Base-by-base conservation (phyloP, 2,888 invertebrate species). In the Drosophila emarginata region DNA sequence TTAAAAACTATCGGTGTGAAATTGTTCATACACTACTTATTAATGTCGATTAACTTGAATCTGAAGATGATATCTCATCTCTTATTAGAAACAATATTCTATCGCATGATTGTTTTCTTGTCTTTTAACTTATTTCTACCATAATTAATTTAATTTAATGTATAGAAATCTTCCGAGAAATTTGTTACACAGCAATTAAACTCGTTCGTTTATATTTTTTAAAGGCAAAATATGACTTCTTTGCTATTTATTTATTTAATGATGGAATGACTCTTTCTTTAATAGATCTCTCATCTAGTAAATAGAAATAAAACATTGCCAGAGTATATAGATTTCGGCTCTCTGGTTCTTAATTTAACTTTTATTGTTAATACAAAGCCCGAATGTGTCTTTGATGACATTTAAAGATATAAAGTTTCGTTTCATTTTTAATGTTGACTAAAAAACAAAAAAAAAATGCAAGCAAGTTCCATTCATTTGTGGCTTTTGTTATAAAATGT, bases 401-500 rank as follows among this genome's bases (percentile, higher is more conserved):
- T 52, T 52, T 36, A 40, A 15, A 40, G 21, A 53, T 45, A 23
- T 61, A 53, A 61, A 61, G 53, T 45, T 53, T 26, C 36, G 53
- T 37, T 61, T 61, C 14, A 54, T 23, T 15, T 15, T 28, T 12
- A 61, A 37, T 52, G 61, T 52, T 23, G 39, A 15, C 36, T 54
- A 54, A 18, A 36, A 54, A 54, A 36, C 23, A 23, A 36, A 18
- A 36, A 32, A 32, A 32, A 28, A 32, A 32, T 32, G 18, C 45
- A 18, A 5, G 15, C 40, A 9, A 21, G 18, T 45, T 21, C 4
- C 45, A 45, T 32, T 32, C 32, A 32, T 51, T 51, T 23, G n/a
- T 51, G 54, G 54, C 36, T 54, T 54, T 54, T 54, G 54, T 54
- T 54, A 32, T 32, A 36, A 36, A 54, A 54, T 32, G 36, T 18